Percentiles rank a stretch among this genome's conserved stretches.
These are phyloP conservation scores for Tortrix viridana DNA, from an alignment of 2,888 invertebrate genomes.

Conservation along the genomic window DNA sequence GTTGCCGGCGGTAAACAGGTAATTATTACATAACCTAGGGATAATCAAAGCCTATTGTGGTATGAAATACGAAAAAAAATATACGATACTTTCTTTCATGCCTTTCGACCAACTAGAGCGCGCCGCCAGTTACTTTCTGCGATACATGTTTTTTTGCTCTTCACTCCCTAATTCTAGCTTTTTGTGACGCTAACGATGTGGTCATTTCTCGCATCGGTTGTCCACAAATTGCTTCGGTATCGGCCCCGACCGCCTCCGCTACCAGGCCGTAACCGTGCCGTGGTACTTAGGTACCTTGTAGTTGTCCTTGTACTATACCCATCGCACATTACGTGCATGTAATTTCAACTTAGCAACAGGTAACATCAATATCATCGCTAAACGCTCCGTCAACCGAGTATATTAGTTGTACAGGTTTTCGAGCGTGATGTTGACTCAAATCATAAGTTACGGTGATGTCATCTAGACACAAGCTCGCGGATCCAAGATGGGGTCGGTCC, in stretches of 20 bases:
- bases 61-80: conserved; percentile 10
- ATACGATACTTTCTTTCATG: conserved; percentile 29
- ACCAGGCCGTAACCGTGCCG: not conserved
- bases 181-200: conserved; percentile 27
- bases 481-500: conserved; percentile 68
- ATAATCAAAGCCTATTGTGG: not conserved
- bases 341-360: conserved; percentile 58
- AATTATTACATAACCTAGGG: conserved; percentile 41
- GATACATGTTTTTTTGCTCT: conserved; percentile 23
- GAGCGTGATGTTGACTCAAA: conserved; percentile 68
- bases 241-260: not conserved
- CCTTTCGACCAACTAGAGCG: conserved; percentile 37
- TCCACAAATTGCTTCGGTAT: conserved; percentile 24
- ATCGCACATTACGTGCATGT: conserved; percentile 41
- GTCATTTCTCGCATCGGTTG: conserved; percentile 24
- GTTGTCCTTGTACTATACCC: conserved; percentile 46
- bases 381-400: conserved; percentile 59
- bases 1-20: conserved; percentile 84
- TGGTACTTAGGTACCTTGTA: conserved; percentile 27
- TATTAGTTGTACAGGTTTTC: conserved; percentile 53
- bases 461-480: conserved; percentile 62
- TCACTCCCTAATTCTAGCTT: conserved; percentile 35
- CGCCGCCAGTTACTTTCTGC: conserved; percentile 27
- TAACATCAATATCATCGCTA: conserved; percentile 43
- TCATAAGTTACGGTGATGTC: conserved; percentile 80